Evolutionary conservation across 2,113 vertebrate species (phyloP).

Genomic region (Antechinus stuartii): DNA sequence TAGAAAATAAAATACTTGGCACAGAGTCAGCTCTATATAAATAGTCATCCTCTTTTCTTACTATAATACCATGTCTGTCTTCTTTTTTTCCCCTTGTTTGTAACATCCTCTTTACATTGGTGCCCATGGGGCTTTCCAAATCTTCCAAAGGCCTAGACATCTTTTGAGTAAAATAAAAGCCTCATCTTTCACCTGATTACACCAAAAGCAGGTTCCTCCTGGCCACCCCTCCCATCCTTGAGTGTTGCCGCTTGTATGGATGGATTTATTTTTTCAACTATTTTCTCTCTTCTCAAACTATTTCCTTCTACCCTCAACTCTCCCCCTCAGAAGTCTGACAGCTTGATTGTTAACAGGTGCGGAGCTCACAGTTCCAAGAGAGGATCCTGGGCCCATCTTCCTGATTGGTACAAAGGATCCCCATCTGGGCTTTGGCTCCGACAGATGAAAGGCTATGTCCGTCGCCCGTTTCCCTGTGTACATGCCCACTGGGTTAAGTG

Average conservation of each 20-base stretch:
- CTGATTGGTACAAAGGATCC: background rate
- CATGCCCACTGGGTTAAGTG: background rate
- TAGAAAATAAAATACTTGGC: background rate
- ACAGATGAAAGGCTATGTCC: background rate
- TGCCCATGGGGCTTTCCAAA: background rate
- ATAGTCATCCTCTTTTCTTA: background rate
- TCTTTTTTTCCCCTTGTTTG: background rate
- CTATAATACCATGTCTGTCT: background rate
- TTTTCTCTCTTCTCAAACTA: background rate
- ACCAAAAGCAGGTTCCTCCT: background rate
- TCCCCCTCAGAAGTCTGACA: background rate
- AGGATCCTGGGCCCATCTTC: background rate
- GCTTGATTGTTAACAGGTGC: background rate
- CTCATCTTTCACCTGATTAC: background rate
- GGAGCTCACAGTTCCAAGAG: background rate
- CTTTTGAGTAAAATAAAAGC: background rate
- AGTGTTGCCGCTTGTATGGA: background rate
- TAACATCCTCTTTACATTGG: background rate
- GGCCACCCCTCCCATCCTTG: background rate
- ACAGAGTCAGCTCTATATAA: background rate
- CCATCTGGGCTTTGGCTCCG: background rate
- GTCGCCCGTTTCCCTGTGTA: background rate
- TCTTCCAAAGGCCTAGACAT: background rate
- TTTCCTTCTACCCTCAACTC: background rate
- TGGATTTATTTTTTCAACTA: background rate